Evolutionary conservation across 1,140 invertebrate species (phyloP), one percentile per base, ranked within the genome.

Genomic region (Pararge aegeria): DNA sequence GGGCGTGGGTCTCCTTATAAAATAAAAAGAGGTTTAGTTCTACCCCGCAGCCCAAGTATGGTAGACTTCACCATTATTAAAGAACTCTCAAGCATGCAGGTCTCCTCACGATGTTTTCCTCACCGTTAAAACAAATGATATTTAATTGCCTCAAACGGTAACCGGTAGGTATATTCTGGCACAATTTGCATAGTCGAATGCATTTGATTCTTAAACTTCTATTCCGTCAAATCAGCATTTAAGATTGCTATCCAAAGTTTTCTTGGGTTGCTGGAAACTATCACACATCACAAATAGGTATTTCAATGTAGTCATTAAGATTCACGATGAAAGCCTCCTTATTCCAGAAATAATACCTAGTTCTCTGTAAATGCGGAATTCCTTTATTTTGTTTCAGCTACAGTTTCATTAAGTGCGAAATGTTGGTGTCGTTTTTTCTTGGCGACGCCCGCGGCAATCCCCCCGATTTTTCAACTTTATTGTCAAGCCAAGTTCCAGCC

Each of bases 381-480:
- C 76, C 74, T 80, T 82, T 83, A 84, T 84, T 83, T 81, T 77
- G 73, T 81, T 87, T 78, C 70, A 69, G 81, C 75, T 73, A 86
- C 83, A 80, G 81, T 85, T 88, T 86, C 85, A 88, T 86, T 88
- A 86, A 83, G 83, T 86, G 84, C 82, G 78, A 84, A 78, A 80
- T 83, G 82, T 80, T 66, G 61, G 73, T 74, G 78, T 83, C 75
- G 80, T 86, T 84, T 85, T 84, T 87, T 79, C 68, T 70, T 68
- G 69, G 75, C 79, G 78, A 78, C 80, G 80, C 77, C 76, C 75
- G 73, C 72, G 76, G 74, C 75, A 80, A 81, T 78, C 79, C 77
- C 70, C 68, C 61, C 80, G 78, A 86, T 85, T 83, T 86, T 85
- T 85, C 78, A 85, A 83, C 75, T 83, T 81, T 81, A 86, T 83